Percentiles rank a stretch among this genome's conserved stretches.
Conservation (phyloP, 2,797 vertebrate genomes). For the Anableps anableps region DNA sequence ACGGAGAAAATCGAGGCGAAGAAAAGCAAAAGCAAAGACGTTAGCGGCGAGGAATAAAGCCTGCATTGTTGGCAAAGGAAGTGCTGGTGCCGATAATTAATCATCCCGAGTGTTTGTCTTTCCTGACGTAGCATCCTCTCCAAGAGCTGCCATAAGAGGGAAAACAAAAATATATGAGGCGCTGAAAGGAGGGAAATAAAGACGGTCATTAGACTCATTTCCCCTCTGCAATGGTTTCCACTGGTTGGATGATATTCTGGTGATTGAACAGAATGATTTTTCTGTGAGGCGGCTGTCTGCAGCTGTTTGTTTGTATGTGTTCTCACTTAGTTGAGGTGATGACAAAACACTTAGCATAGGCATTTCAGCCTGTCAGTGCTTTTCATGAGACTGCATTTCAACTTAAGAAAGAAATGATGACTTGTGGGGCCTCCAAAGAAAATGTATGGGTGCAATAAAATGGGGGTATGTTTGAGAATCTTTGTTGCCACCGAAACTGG, state of each 20-base stretch:
- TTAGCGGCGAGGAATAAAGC: conserved; percentile 65
- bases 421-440: conserved; percentile 14
- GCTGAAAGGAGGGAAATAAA: conserved; percentile 68
- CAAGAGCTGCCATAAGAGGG: conserved; percentile 76
- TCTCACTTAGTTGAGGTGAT: conserved; percentile 48
- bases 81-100: conserved; percentile 75
- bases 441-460: conserved; percentile 8
- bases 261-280: conserved; percentile 53
- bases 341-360: conserved; percentile 61
- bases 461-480: background rate
- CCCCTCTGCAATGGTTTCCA: conserved; percentile 67
- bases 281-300: conserved; percentile 34
- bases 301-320: conserved; percentile 56
- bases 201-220: conserved; percentile 72
- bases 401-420: background rate
- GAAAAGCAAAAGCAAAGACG: conserved; percentile 67
- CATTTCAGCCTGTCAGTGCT: conserved; percentile 30
- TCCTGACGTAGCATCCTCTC: conserved; percentile 77
- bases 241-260: conserved; percentile 43
- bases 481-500: background rate
- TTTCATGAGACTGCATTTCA: background rate
- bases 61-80: conserved; percentile 70
- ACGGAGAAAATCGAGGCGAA: conserved; percentile 63
- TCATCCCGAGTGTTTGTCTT: conserved; percentile 79
- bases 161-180: conserved; percentile 74